Conservation (phyloP, 2,113 vertebrate species). For the Donacobius atricapilla region DNA sequence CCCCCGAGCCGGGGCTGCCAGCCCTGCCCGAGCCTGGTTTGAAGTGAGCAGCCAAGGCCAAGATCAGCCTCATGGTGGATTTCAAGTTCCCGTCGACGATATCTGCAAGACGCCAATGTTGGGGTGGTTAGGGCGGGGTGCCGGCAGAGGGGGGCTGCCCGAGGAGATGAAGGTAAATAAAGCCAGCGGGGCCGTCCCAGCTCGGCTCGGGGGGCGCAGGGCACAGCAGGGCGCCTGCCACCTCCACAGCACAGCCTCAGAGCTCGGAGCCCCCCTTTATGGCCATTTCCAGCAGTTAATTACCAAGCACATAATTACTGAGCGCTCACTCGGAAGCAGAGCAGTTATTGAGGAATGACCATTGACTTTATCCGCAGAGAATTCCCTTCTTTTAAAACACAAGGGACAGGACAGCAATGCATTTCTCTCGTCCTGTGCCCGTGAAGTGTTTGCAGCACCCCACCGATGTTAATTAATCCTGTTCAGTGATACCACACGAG, state of each 20-base stretch:
- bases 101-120: slow-evolving; percentile 64
- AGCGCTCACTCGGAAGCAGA: not conserved
- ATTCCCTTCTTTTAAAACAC: not conserved
- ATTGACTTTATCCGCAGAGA: not conserved
- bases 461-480: not conserved
- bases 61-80: slow-evolving; percentile 93
- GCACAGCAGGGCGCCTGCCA: not conserved
- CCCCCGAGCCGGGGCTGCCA: not conserved
- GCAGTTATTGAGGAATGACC: not conserved
- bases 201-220: not conserved
- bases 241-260: not conserved
- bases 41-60: slow-evolving; percentile 96
- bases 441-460: not conserved
- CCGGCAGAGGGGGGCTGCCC: not conserved
- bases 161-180: accelerated
- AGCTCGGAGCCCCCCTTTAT: not conserved
- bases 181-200: not conserved
- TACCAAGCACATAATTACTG: not conserved
- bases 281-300: not conserved
- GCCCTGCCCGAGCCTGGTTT: slow-evolving; percentile 79
- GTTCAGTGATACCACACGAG: not conserved
- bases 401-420: not conserved
- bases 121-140: accelerated
- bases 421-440: not conserved
- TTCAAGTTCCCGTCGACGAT: slow-evolving; percentile 95